These are phyloP conservation scores for Trialeurodes vaporariorum DNA, from an alignment of 1,140 invertebrate species.

Conservation along the genomic window DNA sequence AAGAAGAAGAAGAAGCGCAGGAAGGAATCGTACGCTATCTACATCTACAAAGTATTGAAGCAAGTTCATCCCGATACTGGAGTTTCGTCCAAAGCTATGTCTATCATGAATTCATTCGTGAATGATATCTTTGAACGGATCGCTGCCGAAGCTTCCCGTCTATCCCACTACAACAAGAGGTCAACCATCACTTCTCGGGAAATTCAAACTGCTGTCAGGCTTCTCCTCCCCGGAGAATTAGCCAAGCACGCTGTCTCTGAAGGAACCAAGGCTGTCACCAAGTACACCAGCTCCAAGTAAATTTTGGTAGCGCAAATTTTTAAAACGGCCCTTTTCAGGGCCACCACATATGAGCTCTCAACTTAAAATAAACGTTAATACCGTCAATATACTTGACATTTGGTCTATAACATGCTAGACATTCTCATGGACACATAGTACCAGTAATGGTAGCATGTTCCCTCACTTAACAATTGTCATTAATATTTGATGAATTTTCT, in stretches of 20 bases:
- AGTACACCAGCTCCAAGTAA: constrained; percentile 35
- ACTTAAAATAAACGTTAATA: no score
- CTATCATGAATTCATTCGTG: constrained; percentile 50
- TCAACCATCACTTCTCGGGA: constrained; percentile 44
- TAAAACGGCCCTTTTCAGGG: no score
- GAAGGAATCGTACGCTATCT: constrained; percentile 56
- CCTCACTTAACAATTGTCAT: no score
- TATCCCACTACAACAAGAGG: constrained; percentile 58
- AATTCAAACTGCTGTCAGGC: constrained; percentile 42
- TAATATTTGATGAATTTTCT: no score
- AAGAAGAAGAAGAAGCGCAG: constrained; percentile 42
- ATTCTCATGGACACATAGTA: no score
- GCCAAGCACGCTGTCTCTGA: constrained; percentile 29
- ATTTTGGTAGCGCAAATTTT: no score
- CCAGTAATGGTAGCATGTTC: no score
- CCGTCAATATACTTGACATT: no score
- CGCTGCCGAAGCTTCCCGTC: constrained; percentile 51
- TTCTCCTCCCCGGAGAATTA: no score
- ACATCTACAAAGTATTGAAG: constrained; percentile 61
- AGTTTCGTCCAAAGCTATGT: constrained; percentile 48
- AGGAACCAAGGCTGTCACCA: constrained; percentile 31
- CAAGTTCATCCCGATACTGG: constrained; percentile 56
- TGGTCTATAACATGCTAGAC: no score
- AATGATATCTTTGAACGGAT: constrained; percentile 56
- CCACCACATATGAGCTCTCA: no score